phyloP scores from a whole-genome alignment of 37 sponge, comb jelly and placozoan genomes.

The Beroe forskalii region DNA sequence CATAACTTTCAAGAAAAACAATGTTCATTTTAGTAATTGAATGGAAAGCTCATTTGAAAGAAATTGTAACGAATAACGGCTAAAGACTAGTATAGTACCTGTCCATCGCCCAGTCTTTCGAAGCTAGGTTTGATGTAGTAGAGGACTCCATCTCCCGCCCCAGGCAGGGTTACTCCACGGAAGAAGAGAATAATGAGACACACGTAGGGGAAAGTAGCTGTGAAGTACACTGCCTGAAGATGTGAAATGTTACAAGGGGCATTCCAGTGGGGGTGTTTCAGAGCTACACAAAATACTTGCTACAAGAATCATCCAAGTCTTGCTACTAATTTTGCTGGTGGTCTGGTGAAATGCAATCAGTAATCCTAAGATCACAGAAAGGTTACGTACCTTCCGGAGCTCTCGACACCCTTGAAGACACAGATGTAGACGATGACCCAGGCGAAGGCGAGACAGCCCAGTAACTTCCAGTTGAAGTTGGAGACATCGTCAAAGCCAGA shows the following conservation, averaged over 20 bases:
- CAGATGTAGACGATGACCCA: constrained; percentile 89
- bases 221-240: constrained; percentile 84
- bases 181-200: constrained; percentile 86
- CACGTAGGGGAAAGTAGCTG: constrained; percentile 87
- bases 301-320: too few relatives aligned
- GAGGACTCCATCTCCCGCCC: constrained; percentile 84
- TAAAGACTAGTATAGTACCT: too few relatives aligned
- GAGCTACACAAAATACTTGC: background rate
- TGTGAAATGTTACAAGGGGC: background rate
- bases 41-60: too few relatives aligned
- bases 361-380: too few relatives aligned
- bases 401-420: constrained; percentile 88
- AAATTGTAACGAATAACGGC: too few relatives aligned
- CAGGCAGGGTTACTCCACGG: constrained; percentile 91
- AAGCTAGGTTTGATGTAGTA: constrained; percentile 21
- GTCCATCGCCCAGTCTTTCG: background rate
- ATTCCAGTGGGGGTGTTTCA: too few relatives aligned
- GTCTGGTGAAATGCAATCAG: too few relatives aligned
- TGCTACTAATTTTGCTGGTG: too few relatives aligned
- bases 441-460: constrained; percentile 75
- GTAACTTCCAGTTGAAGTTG: constrained; percentile 85
- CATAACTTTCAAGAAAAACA: too few relatives aligned
- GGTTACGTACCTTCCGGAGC: too few relatives aligned
- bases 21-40: too few relatives aligned
- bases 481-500: constrained; percentile 70